Conservation (phyloP, 2,113 vertebrate genomes). For the Trichechus manatus region DNA sequence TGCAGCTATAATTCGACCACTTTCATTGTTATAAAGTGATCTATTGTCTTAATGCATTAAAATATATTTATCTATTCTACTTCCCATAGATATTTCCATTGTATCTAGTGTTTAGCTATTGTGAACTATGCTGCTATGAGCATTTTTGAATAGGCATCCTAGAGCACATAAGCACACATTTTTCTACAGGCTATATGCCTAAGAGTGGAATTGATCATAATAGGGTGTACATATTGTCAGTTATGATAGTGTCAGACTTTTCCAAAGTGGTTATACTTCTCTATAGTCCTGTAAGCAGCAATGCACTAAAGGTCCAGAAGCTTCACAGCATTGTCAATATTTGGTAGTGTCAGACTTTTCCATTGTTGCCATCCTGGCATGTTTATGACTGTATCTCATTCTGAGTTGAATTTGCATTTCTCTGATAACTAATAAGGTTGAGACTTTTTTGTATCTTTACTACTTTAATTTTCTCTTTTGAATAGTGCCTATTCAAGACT, state of each 20-base stretch:
- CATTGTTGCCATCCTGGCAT: not conserved
- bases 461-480: constrained; percentile 21
- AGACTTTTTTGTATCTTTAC: not conserved
- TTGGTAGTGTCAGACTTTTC: not conserved
- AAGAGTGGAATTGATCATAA: not conserved
- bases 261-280: not conserved
- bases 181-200: not conserved
- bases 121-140: not conserved
- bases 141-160: not conserved
- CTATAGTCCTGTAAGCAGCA: not conserved
- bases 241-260: not conserved
- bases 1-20: not conserved
- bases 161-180: not conserved
- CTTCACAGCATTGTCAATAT: not conserved
- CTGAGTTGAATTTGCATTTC: not conserved
- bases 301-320: not conserved
- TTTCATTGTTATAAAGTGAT: not conserved
- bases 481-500: not conserved
- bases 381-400: not conserved
- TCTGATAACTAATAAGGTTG: not conserved
- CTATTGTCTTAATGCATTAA: not conserved
- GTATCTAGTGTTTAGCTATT: not conserved
- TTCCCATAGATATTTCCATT: not conserved
- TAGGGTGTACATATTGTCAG: not conserved
- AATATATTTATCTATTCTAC: not conserved